Conservation (phyloP, 2,888 invertebrate species). For the Molanna angustata region DNA sequence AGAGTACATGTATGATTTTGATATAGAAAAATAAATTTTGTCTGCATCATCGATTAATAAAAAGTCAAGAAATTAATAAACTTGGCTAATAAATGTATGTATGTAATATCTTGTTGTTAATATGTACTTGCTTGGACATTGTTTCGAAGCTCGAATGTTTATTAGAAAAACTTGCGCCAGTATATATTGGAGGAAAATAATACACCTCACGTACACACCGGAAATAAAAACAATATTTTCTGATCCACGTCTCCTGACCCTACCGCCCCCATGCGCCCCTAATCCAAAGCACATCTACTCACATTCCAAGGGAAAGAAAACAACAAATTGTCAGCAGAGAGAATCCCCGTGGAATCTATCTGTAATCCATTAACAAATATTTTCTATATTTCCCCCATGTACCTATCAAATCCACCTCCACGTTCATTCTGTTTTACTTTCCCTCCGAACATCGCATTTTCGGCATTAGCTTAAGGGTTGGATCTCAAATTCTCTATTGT, state of each 20-base stretch:
- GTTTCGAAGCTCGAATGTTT: too few species aligned
- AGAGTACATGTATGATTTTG: too few species aligned
- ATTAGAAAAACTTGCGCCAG: too few species aligned
- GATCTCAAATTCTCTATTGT: not conserved
- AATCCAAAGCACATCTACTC: constrained; percentile 3
- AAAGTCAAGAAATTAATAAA: too few species aligned
- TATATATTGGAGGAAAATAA: not conserved
- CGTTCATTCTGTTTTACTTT: constrained; percentile 10
- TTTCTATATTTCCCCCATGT: constrained; percentile 25
- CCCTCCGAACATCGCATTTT: constrained; percentile 11
- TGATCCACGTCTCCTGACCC: constrained; percentile 10
- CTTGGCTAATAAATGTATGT: too few species aligned
- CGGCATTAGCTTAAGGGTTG: not conserved
- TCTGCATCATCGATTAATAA: too few species aligned
- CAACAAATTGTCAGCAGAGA: constrained; percentile 29
- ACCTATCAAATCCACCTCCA: too few species aligned
- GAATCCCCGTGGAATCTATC: constrained; percentile 32
- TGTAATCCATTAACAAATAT: constrained; percentile 34
- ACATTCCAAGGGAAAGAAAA: constrained; percentile 20
- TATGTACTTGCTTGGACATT: too few species aligned
- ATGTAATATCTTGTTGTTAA: too few species aligned
- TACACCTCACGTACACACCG: not conserved
- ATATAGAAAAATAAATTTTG: too few species aligned
- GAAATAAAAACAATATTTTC: constrained; percentile 6
- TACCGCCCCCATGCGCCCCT: constrained; percentile 9